phyloP scores from a whole-genome alignment of 2,888 invertebrate species.

The Cordilura impudica region DNA sequence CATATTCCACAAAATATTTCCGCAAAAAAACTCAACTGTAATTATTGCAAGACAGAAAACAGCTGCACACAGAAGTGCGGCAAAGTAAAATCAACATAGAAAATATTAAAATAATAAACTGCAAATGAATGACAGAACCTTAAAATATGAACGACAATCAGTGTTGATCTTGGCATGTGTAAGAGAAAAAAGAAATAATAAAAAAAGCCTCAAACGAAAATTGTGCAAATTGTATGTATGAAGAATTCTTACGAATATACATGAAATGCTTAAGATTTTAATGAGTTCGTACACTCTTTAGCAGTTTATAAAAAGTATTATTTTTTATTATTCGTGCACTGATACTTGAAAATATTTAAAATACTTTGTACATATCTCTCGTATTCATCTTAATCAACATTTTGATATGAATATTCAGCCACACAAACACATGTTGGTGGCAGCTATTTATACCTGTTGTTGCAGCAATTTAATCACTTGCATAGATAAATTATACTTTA shows the following conservation, averaged over 20 bases:
- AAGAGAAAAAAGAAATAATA: too few relatives aligned
- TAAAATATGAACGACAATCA: conserved; percentile 51
- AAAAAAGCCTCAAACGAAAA: too few relatives aligned
- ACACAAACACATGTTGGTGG: conserved; percentile 6
- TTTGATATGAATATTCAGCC: neutral
- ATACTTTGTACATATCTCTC: neutral
- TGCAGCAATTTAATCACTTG: conserved; percentile 43
- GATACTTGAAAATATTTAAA: conserved; percentile 13
- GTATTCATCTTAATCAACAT: neutral
- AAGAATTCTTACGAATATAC: conserved; percentile 29
- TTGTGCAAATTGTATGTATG: neutral
- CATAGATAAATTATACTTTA: conserved; percentile 52
- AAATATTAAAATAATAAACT: conserved; percentile 53
- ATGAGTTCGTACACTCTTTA: conserved; percentile 49
- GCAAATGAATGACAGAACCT: conserved; percentile 54
- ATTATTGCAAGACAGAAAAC: conserved; percentile 49
- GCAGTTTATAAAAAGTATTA: conserved; percentile 48
- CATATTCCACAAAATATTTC: conserved; percentile 1
- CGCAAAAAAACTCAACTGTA: neutral
- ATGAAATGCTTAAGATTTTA: conserved; percentile 25
- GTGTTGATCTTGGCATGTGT: conserved; percentile 55
- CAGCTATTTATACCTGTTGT: conserved; percentile 43
- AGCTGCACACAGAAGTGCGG: conserved; percentile 47
- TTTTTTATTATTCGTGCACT: too few relatives aligned
- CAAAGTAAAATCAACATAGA: conserved; percentile 9